These are phyloP conservation scores for Parazoanthus darwini DNA, from an alignment of 92 coral and sea anemone species.

Conservation along the genomic window DNA sequence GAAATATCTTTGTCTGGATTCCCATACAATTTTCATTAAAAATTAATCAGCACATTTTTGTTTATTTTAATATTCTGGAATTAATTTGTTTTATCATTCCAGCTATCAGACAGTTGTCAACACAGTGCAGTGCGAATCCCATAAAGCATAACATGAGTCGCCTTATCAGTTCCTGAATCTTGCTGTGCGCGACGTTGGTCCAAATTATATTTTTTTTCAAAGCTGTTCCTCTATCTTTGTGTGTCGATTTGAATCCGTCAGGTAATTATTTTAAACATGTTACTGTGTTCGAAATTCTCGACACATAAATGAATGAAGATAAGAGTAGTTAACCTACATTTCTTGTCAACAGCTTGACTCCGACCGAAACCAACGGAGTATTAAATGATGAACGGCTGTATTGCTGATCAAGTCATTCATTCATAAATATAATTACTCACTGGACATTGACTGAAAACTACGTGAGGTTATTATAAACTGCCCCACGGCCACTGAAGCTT, in stretches of 20 bases:
- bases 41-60: constrained; percentile 13
- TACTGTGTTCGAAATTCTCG: background rate
- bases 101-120: constrained; percentile 20
- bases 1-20: background rate
- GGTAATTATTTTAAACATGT: background rate
- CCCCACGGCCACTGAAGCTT: background rate
- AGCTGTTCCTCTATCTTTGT: background rate
- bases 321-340: background rate
- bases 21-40: constrained; percentile 27
- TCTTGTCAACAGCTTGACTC: background rate
- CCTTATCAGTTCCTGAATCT: background rate
- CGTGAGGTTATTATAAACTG: background rate
- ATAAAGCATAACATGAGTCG: background rate
- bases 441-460: background rate
- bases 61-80: constrained; percentile 10
- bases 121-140: background rate
- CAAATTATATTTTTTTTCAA: background rate
- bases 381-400: background rate
- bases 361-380: background rate
- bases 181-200: constrained; percentile 1
- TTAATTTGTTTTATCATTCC: background rate
- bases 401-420: background rate
- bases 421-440: background rate
- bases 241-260: background rate
- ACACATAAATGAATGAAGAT: constrained; percentile 19